These are phyloP conservation scores for Dendrolimus houi DNA, from an alignment of 2,888 invertebrate genomes.

Conservation along the genomic window DNA sequence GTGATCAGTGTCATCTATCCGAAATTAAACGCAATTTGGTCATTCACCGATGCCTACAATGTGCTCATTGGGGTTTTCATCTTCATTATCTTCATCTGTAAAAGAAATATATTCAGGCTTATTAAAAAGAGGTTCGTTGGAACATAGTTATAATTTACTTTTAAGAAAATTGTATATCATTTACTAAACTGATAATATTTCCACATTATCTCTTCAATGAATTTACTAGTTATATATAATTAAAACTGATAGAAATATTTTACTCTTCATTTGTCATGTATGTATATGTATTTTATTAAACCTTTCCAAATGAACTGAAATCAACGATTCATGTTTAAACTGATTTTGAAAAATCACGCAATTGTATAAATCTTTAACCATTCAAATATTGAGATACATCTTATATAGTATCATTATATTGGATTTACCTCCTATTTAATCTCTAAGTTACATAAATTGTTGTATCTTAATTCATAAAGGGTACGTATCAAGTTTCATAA, in stretches of 20 bases:
- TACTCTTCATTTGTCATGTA: no score
- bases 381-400: no score
- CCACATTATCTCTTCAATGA: no score
- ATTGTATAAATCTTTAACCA: no score
- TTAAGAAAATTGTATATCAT: background rate
- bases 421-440: background rate
- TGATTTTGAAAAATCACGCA: background rate
- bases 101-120: slow-evolving; percentile 78
- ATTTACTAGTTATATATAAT: no score
- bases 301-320: background rate
- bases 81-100: slow-evolving; percentile 85
- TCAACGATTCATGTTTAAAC: background rate
- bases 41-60: slow-evolving; percentile 79
- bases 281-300: no score
- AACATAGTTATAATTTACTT: background rate
- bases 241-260: no score
- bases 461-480: background rate
- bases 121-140: slow-evolving; percentile 75
- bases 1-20: slow-evolving; percentile 78
- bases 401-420: no score
- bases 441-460: background rate
- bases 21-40: slow-evolving; percentile 70
- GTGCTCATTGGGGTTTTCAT: slow-evolving; percentile 82
- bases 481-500: no score
- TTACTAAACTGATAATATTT: no score